Evolutionary conservation across 2,888 invertebrate species (phyloP).

Genomic region (Limnephilus auricula): DNA sequence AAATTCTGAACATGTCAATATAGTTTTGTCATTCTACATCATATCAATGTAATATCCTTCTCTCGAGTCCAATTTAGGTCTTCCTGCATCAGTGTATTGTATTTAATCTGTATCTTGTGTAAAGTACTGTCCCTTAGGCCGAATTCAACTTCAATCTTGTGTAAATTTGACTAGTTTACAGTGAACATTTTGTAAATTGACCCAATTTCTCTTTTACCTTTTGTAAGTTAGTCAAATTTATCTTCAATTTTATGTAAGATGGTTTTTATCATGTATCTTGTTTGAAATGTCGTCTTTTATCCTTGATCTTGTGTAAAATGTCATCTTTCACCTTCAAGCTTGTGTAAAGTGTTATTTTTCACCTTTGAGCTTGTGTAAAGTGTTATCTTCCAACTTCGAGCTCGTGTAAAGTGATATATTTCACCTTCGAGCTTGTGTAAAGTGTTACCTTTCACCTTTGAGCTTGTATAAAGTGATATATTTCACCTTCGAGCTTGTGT

Average conservation of each 20-base stretch:
- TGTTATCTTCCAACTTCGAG: background rate
- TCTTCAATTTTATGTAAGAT: background rate
- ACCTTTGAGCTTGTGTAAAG: too few relatives aligned
- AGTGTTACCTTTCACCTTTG: background rate
- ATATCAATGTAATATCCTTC: conserved; percentile 11
- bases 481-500: background rate
- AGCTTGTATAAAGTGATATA: background rate
- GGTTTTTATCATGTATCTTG: background rate
- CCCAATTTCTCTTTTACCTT: background rate
- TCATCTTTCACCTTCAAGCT: background rate
- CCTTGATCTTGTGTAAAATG: background rate
- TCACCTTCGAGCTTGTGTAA: background rate
- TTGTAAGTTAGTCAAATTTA: background rate
- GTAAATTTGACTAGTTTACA: background rate
- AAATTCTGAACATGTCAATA: background rate
- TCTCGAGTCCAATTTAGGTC: conserved; percentile 47
- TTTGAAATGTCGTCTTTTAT: background rate
- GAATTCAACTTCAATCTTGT: background rate
- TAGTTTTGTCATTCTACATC: background rate
- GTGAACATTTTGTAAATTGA: background rate
- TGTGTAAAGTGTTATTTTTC: background rate
- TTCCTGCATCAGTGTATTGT: conserved; percentile 23
- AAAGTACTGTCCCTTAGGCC: background rate
- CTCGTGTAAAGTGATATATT: background rate
- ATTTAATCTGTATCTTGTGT: background rate